Evolutionary conservation across 2,888 invertebrate genomes (phyloP).

Genomic region (Caenorhabditis wallacei): DNA sequence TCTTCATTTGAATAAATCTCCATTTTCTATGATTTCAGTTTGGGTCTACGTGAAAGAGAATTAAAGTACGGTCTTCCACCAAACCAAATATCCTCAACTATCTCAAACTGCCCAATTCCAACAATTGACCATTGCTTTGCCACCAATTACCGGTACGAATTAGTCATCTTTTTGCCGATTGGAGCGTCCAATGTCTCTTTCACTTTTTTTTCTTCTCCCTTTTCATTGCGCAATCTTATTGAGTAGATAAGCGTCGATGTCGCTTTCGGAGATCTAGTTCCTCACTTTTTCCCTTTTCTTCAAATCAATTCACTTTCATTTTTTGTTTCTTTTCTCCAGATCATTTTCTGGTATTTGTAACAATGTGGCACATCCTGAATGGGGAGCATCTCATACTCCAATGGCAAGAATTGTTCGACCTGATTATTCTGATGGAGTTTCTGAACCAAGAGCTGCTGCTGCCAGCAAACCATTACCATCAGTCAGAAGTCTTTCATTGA

Average conservation of each 20-base stretch:
- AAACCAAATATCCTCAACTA: slow-evolving; percentile 72
- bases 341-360: slow-evolving; percentile 81
- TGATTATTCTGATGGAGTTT: slow-evolving; percentile 79
- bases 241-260: slow-evolving; percentile 56
- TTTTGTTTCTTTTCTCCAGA: slow-evolving; percentile 63
- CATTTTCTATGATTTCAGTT: slow-evolving; percentile 48
- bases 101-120: slow-evolving; percentile 73
- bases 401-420: slow-evolving; percentile 80
- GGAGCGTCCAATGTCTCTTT: slow-evolving; percentile 23
- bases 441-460: slow-evolving; percentile 60
- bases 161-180: slow-evolving; percentile 18
- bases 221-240: slow-evolving; percentile 60
- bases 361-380: slow-evolving; percentile 81
- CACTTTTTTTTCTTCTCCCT: slow-evolving; percentile 31
- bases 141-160: slow-evolving; percentile 70
- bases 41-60: slow-evolving; percentile 74
- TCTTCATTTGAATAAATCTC: neutral
- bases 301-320: slow-evolving; percentile 25
- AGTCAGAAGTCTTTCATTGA: slow-evolving; percentile 71
- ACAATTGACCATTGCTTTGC: slow-evolving; percentile 70
- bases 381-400: slow-evolving; percentile 81
- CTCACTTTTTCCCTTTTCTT: slow-evolving; percentile 19
- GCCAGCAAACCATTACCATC: slow-evolving; percentile 68
- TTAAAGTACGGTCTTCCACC: slow-evolving; percentile 73
- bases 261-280: slow-evolving; percentile 52